These are phyloP conservation scores for Pterostichus niger DNA, from an alignment of 2,888 invertebrate species.

Conservation along the genomic window DNA sequence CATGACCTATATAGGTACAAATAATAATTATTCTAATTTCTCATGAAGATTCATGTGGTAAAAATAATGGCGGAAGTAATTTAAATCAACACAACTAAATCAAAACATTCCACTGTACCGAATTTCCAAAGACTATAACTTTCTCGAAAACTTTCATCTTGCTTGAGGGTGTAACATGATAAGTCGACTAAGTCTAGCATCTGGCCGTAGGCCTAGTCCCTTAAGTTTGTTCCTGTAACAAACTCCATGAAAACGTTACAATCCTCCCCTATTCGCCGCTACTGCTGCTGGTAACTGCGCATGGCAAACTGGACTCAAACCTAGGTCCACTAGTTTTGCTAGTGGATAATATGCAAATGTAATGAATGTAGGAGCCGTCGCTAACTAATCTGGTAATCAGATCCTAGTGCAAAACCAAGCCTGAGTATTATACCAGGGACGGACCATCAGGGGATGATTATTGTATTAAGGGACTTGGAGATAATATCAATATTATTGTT, in stretches of 20 bases:
- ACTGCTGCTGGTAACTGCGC: conserved; percentile 10
- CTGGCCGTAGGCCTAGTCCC: conserved; percentile 15
- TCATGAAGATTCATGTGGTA: too few species aligned
- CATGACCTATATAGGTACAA: too few species aligned
- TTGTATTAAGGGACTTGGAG: not conserved
- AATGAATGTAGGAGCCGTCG: conserved; percentile 75
- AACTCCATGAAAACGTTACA: conserved; percentile 8
- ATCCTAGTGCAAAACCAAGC: conserved; percentile 9
- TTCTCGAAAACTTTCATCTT: conserved; percentile 1
- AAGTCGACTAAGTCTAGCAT: conserved; percentile 23
- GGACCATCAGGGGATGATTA: conserved; percentile 17
- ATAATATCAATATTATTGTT: not conserved
- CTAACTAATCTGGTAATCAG: conserved; percentile 73
- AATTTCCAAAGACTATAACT: not conserved
- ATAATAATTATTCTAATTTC: too few species aligned
- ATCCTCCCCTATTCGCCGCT: not conserved
- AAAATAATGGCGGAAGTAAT: too few species aligned
- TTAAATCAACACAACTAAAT: too few species aligned
- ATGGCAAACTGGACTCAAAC: conserved; percentile 25
- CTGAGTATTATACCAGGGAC: conserved; percentile 17
- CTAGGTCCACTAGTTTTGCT: conserved; percentile 23
- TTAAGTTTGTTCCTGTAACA: conserved; percentile 42
- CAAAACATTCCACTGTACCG: not conserved
- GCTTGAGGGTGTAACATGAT: conserved; percentile 23
- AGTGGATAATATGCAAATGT: conserved; percentile 73